Conservation (phyloP, 2,797 vertebrate genomes). For the Myotis pilosus region DNA sequence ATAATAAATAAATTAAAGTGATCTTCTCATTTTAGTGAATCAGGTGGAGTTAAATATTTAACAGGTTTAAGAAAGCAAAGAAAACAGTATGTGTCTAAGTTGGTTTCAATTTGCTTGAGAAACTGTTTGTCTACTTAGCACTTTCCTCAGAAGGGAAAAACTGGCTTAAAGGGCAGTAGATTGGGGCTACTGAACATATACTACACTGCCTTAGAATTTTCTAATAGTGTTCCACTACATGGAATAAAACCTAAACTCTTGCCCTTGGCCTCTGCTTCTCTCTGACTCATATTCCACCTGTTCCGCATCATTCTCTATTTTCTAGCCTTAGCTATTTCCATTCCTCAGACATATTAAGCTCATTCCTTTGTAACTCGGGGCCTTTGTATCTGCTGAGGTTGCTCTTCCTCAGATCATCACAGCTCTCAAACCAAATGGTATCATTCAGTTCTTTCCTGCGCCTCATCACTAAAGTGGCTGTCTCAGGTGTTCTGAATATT, state of each 20-base stretch:
- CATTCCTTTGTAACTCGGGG: not conserved
- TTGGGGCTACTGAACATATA: not conserved
- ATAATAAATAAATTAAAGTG: conserved; percentile 72
- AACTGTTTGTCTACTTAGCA: not conserved
- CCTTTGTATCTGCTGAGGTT: not conserved
- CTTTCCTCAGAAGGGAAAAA: not conserved
- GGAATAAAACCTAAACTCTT: not conserved
- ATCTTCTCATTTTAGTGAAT: conserved; percentile 65
- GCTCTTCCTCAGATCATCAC: not conserved
- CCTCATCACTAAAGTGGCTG: not conserved
- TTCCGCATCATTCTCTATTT: not conserved
- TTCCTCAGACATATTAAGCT: not conserved
- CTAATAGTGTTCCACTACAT: not conserved
- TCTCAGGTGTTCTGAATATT: not conserved
- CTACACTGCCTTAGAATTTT: not conserved
- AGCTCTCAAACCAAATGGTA: not conserved
- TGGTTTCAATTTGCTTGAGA: conserved; percentile 38
- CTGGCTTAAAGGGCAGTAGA: not conserved
- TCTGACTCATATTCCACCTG: not conserved
- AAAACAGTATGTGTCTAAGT: not conserved
- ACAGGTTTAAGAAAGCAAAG: conserved; percentile 55
- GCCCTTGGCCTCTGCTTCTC: not conserved
- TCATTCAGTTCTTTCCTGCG: not conserved
- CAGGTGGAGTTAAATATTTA: conserved; percentile 66
- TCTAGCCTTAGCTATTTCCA: not conserved